Evolutionary conservation across 2,888 invertebrate species (phyloP).

Genomic region (Aspidiotus destructor): DNA sequence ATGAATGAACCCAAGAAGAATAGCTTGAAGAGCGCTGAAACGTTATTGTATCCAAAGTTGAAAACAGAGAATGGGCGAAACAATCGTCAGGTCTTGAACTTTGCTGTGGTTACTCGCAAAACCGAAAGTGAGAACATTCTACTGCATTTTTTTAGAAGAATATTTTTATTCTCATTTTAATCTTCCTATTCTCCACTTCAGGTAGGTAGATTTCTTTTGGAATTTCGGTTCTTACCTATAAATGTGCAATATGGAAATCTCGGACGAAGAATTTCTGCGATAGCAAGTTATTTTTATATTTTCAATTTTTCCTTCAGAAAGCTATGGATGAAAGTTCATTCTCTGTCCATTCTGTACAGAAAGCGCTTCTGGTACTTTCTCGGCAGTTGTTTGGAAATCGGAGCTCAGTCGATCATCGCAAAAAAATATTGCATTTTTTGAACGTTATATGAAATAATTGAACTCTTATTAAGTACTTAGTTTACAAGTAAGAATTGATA

Average conservation of each 20-base stretch:
- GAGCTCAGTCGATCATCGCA: slow-evolving; percentile 90
- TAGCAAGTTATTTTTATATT: slow-evolving; percentile 25
- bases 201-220: slow-evolving; percentile 27
- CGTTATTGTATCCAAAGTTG: slow-evolving; percentile 63
- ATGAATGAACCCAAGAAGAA: slow-evolving; percentile 7
- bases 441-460: slow-evolving; percentile 92
- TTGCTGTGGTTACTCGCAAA: slow-evolving; percentile 70
- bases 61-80: slow-evolving; percentile 78
- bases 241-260: slow-evolving; percentile 22
- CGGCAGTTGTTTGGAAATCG: slow-evolving; percentile 87
- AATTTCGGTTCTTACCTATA: slow-evolving; percentile 24
- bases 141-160: background rate
- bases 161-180: background rate
- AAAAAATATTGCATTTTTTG: slow-evolving; percentile 89
- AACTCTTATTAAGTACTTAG: slow-evolving; percentile 97
- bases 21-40: slow-evolving; percentile 21
- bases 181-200: slow-evolving; percentile 1
- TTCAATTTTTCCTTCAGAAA: background rate
- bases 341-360: too few relatives aligned
- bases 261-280: slow-evolving; percentile 28
- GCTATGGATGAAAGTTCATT: too few relatives aligned
- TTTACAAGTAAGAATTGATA: slow-evolving; percentile 56
- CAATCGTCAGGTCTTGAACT: slow-evolving; percentile 68
- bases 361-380: slow-evolving; percentile 35
- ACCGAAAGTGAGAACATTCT: slow-evolving; percentile 36